Evolutionary conservation across 2,113 vertebrate genomes (phyloP).

Genomic region (Lutjanus erythropterus): DNA sequence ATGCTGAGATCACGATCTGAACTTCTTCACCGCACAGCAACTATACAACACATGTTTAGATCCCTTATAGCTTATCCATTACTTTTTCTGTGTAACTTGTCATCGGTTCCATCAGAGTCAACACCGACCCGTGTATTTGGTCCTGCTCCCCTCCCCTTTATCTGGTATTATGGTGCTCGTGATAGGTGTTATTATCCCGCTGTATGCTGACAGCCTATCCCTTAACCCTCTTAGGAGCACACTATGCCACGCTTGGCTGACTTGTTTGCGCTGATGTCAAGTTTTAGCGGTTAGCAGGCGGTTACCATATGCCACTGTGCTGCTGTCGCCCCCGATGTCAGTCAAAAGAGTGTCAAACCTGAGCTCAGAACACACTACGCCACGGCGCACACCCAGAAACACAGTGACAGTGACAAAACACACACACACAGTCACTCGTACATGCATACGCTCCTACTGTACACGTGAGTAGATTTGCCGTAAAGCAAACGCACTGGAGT

Average conservation of each 20-base stretch:
- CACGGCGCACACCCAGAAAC: conserved; percentile 40
- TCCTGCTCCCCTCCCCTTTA: conserved; percentile 48
- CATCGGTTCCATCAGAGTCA: conserved; percentile 47
- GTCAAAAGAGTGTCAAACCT: conserved; percentile 81
- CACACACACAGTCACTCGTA: conserved; percentile 36
- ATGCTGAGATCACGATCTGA: conserved; percentile 26
- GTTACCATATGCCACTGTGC: conserved; percentile 85
- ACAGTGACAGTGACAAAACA: conserved; percentile 47
- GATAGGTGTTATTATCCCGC: conserved; percentile 79
- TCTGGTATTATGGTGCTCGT: conserved; percentile 52
- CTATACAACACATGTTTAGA: not conserved
- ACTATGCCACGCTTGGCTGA: conserved; percentile 80
- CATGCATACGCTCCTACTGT: conserved; percentile 24
- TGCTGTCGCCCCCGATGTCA: conserved; percentile 83
- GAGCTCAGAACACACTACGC: conserved; percentile 64
- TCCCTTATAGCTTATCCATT: conserved; percentile 34
- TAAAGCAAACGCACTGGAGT: conserved; percentile 16
- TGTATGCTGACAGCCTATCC: conserved; percentile 81
- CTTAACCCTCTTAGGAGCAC: conserved; percentile 82
- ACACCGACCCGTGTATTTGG: conserved; percentile 48
- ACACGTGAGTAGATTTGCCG: conserved; percentile 14
- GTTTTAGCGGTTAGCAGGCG: conserved; percentile 82
- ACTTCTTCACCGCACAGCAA: not conserved
- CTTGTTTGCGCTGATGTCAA: conserved; percentile 87
- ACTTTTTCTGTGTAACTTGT: conserved; percentile 34